phyloP scores from a whole-genome alignment of 2,113 vertebrate species.

The Seriola dumerili region DNA sequence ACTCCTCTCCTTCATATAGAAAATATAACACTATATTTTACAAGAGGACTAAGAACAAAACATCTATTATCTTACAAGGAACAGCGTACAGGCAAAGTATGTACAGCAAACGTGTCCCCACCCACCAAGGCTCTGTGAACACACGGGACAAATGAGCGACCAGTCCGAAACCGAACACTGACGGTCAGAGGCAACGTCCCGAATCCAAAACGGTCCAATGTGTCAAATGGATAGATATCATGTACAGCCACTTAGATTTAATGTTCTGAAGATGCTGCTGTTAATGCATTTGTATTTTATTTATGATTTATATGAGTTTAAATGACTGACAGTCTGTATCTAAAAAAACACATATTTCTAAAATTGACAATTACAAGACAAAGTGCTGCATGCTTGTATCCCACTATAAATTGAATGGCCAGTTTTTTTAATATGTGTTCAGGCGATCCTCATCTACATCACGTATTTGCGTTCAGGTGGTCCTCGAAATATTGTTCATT shows the following conservation, averaged over 20 bases:
- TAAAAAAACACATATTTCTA: too few relatives aligned
- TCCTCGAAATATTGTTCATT: too few relatives aligned
- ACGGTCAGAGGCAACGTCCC: background rate
- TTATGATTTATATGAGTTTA: too few relatives aligned
- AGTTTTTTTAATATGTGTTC: too few relatives aligned
- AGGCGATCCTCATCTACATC: background rate
- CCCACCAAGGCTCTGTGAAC: slow-evolving; percentile 29
- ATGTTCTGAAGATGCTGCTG: too few relatives aligned
- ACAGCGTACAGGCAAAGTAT: slow-evolving; percentile 76
- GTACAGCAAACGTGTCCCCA: slow-evolving; percentile 86
- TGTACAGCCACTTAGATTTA: too few relatives aligned
- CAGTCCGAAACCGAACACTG: slow-evolving; percentile 39
- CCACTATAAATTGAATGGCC: too few relatives aligned
- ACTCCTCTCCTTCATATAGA: slow-evolving; percentile 78
- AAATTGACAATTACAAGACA: too few relatives aligned
- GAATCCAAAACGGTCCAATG: background rate
- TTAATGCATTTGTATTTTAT: too few relatives aligned
- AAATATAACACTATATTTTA: slow-evolving; percentile 84
- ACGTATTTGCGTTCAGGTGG: background rate
- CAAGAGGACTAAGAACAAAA: slow-evolving; percentile 83
- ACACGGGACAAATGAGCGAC: background rate
- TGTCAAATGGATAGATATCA: background rate
- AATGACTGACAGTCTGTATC: too few relatives aligned
- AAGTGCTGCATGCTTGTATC: too few relatives aligned
- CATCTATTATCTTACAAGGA: slow-evolving; percentile 86